phyloP scores from a whole-genome alignment of 2,113 vertebrate species.

The Rhinopomastus cyanomelas region DNA sequence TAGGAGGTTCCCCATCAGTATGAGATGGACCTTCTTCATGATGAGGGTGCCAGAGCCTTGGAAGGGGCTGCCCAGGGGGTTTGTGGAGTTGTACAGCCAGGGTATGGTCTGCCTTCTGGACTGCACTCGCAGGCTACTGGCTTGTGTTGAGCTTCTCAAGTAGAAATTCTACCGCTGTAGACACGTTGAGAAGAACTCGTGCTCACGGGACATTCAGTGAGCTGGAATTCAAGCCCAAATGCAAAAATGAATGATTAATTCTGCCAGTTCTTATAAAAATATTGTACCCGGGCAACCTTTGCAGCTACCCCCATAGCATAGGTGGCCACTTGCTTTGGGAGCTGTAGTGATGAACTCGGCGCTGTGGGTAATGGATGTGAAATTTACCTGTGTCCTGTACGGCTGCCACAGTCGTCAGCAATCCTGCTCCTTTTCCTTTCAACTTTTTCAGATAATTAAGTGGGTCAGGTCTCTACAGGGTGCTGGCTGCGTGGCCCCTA shows the following conservation, averaged over 20 bases:
- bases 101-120: no score
- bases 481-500: neutral
- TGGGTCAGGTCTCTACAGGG: slow-evolving; percentile 36
- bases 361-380: neutral
- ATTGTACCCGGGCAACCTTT: neutral
- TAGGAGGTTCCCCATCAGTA: no score
- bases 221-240: neutral
- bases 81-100: no score
- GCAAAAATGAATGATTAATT: neutral
- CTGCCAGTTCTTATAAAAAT: neutral
- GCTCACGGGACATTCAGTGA: neutral
- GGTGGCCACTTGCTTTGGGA: neutral
- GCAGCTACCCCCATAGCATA: neutral
- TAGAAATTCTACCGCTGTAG: no score
- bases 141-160: no score
- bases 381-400: neutral
- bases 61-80: no score
- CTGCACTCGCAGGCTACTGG: no score
- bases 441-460: slow-evolving; percentile 27
- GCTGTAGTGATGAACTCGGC: neutral
- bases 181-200: neutral
- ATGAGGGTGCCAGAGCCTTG: no score
- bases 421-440: neutral
- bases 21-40: no score
- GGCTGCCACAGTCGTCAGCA: neutral